A percentile compares a stretch with the other conserved stretches of the same genome.
phyloP scores from a whole-genome alignment of 2,113 vertebrate genomes.

The Sander vitreus region DNA sequence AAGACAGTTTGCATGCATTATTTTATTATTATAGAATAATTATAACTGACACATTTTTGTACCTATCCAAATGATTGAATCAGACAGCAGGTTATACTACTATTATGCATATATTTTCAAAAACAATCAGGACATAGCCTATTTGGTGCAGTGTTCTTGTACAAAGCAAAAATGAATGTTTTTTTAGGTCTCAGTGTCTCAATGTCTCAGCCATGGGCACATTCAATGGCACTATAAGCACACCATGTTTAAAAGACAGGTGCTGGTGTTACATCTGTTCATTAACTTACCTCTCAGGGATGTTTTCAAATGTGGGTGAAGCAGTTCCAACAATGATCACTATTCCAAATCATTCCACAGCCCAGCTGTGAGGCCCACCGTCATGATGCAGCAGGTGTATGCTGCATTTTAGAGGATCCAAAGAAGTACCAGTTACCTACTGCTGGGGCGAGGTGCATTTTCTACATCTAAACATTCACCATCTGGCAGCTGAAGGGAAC shows the following conservation, averaged over 20 bases:
- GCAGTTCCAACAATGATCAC: not conserved
- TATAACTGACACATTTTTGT: too few species aligned
- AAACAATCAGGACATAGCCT: too few species aligned
- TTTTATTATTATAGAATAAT: too few species aligned
- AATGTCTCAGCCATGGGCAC: too few species aligned
- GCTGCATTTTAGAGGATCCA: not conserved
- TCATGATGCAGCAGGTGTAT: not conserved
- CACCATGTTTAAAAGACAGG: not conserved
- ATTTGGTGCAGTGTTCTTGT: too few species aligned
- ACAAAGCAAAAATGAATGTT: too few species aligned
- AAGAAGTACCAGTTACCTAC: not conserved
- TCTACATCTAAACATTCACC: not conserved
- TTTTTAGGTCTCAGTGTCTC: too few species aligned
- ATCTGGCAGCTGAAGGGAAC: too few species aligned
- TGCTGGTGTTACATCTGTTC: not conserved
- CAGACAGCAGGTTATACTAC: too few species aligned
- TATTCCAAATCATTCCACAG: not conserved
- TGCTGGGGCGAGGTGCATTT: not conserved
- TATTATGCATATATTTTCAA: too few species aligned
- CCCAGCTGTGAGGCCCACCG: not conserved
- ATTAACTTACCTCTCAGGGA: not conserved
- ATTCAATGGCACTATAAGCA: too few species aligned
- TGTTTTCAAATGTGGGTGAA: not conserved
- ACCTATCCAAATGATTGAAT: too few species aligned
- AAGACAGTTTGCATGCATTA: not conserved